These are phyloP conservation scores for Aradus depressus DNA, from an alignment of 2,888 invertebrate species.

Conservation along the genomic window DNA sequence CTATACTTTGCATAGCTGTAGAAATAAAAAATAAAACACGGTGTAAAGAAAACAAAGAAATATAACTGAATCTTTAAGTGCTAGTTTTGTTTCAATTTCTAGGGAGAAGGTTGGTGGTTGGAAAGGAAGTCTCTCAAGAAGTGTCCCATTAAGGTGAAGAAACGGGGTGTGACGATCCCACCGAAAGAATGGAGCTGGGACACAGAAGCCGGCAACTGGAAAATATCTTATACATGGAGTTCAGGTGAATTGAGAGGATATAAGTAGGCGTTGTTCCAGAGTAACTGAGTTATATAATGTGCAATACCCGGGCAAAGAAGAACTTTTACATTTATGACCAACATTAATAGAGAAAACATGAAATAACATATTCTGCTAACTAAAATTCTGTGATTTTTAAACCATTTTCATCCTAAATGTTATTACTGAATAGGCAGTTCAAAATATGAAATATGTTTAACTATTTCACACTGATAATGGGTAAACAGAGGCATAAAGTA, in stretches of 20 bases:
- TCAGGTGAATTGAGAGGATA: not conserved
- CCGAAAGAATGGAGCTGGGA: slow-evolving; percentile 10
- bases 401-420: too few relatives aligned
- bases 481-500: too few relatives aligned
- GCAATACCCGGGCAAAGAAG: not conserved
- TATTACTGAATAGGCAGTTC: too few relatives aligned
- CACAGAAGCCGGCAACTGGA: slow-evolving; percentile 5
- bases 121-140: slow-evolving; percentile 1
- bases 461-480: too few relatives aligned
- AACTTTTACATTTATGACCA: not conserved
- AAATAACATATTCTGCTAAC: too few relatives aligned
- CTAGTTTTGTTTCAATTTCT: not conserved
- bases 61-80: too few relatives aligned
- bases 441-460: too few relatives aligned
- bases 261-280: not conserved
- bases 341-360: too few relatives aligned
- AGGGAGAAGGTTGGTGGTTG: slow-evolving; percentile 3
- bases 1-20: too few relatives aligned
- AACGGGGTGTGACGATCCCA: not conserved
- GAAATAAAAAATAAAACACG: too few relatives aligned
- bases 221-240: slow-evolving; percentile 2
- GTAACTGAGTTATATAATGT: not conserved
- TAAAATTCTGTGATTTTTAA: too few relatives aligned
- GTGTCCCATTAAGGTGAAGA: slow-evolving; percentile 4
- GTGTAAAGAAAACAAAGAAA: too few relatives aligned